Conservation (phyloP, 2,113 vertebrate genomes). For the Salminus brasiliensis region DNA sequence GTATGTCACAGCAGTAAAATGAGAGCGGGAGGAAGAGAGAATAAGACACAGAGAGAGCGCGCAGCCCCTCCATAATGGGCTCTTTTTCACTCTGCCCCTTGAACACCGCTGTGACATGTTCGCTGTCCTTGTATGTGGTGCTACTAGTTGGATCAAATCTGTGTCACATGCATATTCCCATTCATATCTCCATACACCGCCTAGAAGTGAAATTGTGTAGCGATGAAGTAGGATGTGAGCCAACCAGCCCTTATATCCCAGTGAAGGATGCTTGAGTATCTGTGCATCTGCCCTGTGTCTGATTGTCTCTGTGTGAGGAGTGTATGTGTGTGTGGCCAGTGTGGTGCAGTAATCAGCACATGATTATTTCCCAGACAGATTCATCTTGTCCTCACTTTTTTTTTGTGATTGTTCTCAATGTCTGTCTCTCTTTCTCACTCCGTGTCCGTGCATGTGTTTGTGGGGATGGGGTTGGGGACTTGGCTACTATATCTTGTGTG, state of each 20-base stretch:
- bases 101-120: slow-evolving; percentile 15
- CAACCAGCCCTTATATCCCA: slow-evolving; percentile 62
- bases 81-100: slow-evolving; percentile 52
- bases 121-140: slow-evolving; percentile 20
- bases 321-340: not conserved
- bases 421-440: not conserved
- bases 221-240: not conserved
- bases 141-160: not conserved
- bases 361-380: slow-evolving; percentile 72
- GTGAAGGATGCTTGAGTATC: slow-evolving; percentile 53
- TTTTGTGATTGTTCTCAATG: not conserved
- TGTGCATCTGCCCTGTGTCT: not conserved
- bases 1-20: slow-evolving; percentile 55
- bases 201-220: not conserved
- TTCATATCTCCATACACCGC: not conserved
- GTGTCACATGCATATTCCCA: slow-evolving; percentile 18
- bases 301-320: not conserved
- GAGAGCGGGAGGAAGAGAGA: slow-evolving; percentile 20
- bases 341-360: slow-evolving; percentile 63
- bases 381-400: slow-evolving; percentile 42
- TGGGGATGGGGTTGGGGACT: slow-evolving; percentile 71
- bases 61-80: slow-evolving; percentile 61
- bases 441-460: slow-evolving; percentile 64
- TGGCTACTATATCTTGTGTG: slow-evolving; percentile 70
- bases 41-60: slow-evolving; percentile 53